A percentile compares a stretch with the other conserved stretches of the same genome.
Conservation (phyloP, 1,140 invertebrate species). For the Antheraea mylitta region DNA sequence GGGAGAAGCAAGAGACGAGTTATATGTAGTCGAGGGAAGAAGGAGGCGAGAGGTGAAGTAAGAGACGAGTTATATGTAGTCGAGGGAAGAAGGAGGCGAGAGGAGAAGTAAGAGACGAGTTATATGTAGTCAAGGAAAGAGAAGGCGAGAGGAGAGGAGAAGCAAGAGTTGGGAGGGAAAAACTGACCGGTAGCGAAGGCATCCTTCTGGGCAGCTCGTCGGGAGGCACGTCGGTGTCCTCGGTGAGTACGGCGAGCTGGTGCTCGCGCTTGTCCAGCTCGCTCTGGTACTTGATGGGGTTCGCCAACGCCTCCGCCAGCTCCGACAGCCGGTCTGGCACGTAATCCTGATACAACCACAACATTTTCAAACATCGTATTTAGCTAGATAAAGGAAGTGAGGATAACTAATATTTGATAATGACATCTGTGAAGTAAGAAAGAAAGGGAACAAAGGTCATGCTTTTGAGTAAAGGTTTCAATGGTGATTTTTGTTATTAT, state of each 20-base stretch:
- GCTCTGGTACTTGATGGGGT: constrained; percentile 98
- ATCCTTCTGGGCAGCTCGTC: constrained; percentile 7
- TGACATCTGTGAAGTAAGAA: no score
- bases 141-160: background rate
- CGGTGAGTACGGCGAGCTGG: constrained; percentile 93
- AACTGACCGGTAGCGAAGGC: background rate
- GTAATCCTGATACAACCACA: constrained; percentile 85
- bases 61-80: no score
- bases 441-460: no score
- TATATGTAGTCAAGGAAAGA: no score
- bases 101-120: no score
- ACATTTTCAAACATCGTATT: background rate
- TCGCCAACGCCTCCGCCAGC: constrained; percentile 97
- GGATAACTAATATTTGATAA: no score
- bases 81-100: no score
- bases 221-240: constrained; percentile 83
- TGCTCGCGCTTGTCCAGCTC: constrained; percentile 94
- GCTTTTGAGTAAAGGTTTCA: no score
- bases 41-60: background rate
- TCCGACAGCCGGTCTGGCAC: constrained; percentile 96
- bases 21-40: no score
- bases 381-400: no score
- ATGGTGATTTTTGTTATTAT: no score
- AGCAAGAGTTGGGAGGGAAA: background rate
- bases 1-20: no score